These are phyloP conservation scores for Apodemus agrarius DNA, from an alignment of 2,797 vertebrate genomes.

Conservation along the genomic window DNA sequence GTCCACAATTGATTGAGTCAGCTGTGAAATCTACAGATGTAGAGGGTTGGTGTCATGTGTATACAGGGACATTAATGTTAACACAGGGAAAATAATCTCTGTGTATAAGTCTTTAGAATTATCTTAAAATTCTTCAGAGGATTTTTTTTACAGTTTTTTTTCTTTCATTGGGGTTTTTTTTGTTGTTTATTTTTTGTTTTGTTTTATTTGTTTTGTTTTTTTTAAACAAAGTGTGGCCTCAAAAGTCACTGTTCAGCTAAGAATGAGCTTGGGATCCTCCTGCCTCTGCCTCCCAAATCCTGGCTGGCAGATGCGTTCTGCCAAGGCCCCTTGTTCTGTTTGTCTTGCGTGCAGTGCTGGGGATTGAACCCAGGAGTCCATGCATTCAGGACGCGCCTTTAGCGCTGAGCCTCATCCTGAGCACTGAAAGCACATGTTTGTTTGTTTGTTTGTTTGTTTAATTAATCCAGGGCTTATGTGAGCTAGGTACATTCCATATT, in stretches of 20 bases:
- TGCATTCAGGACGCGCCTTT: not conserved
- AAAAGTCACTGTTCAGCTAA: not conserved
- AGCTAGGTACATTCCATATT: too few relatives aligned
- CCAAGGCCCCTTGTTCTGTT: not conserved
- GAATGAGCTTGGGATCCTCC: not conserved
- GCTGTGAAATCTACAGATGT: not conserved
- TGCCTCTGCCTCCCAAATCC: not conserved
- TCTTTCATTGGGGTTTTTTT: not conserved
- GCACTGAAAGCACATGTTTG: not conserved
- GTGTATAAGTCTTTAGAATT: not conserved
- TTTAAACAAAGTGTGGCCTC: not conserved
- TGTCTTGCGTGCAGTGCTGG: not conserved
- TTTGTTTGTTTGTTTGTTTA: too few relatives aligned
- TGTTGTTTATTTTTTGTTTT: not conserved
- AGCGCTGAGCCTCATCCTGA: not conserved
- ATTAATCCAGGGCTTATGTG: not conserved
- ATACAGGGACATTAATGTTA: not conserved
- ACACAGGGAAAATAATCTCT: not conserved
- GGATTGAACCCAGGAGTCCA: not conserved
- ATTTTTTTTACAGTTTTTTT: not conserved
- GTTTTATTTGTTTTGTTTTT: not conserved
- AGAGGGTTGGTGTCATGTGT: not conserved
- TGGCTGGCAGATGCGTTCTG: not conserved
- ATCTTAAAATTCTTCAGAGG: not conserved
- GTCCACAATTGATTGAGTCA: not conserved